Conservation (phyloP, 1,140 invertebrate species). For the Pissodes strobi region DNA sequence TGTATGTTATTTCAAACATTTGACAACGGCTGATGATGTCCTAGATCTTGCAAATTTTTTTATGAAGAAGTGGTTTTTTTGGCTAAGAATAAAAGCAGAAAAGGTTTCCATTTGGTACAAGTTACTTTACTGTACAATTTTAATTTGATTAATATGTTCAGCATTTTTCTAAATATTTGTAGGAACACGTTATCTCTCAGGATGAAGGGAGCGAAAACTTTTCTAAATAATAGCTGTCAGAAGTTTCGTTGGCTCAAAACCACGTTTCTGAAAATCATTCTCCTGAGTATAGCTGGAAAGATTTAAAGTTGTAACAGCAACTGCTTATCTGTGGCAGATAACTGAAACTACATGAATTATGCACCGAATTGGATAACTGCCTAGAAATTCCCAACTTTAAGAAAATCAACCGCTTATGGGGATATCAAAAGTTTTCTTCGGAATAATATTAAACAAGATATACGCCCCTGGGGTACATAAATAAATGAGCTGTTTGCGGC, state of each 20-base stretch:
- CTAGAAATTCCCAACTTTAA: conserved; percentile 27
- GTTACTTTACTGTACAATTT: too few relatives aligned
- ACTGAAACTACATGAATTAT: conserved; percentile 33
- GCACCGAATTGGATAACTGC: conserved; percentile 30
- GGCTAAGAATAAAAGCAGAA: too few relatives aligned
- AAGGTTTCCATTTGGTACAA: too few relatives aligned
- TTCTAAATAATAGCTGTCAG: conserved; percentile 6
- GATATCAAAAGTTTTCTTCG: conserved; percentile 32
- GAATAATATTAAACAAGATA: conserved; percentile 33
- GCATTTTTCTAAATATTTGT: too few relatives aligned
- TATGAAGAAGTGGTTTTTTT: too few relatives aligned
- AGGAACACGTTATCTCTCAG: neutral
- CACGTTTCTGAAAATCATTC: conserved; percentile 17
- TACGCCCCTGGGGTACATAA: conserved; percentile 29
- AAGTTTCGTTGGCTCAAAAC: neutral
- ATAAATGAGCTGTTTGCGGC: conserved; percentile 19
- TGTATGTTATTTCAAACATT: too few relatives aligned
- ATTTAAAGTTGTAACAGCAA: conserved; percentile 25
- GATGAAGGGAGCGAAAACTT: conserved; percentile 5
- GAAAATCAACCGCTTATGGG: conserved; percentile 36
- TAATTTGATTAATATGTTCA: too few relatives aligned
- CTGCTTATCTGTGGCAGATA: conserved; percentile 32
- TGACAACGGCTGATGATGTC: too few relatives aligned
- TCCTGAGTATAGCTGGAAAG: conserved; percentile 19
- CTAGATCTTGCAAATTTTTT: too few relatives aligned